Base-by-base conservation (phyloP, 2,113 vertebrate species). In the Apodemus speciosus region DNA sequence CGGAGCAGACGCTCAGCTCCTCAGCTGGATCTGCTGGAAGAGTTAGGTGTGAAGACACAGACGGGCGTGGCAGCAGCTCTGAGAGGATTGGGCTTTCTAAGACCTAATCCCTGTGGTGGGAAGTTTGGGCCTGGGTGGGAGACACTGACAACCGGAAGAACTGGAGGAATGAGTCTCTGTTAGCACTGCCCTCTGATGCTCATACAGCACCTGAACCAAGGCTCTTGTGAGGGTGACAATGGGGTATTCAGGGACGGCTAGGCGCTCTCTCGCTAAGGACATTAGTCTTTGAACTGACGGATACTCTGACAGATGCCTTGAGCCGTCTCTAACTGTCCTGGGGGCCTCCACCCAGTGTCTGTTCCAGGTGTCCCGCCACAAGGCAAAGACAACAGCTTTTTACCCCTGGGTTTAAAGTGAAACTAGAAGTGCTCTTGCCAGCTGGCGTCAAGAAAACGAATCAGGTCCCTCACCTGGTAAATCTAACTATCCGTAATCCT, bases 271-370 rank as follows among this genome's bases (percentile, higher is more conserved):
- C 27, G 0, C 84, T 72, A 10, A 0, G 3, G 1, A 6, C 27
- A 0, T 46, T 80, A 56, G 53, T 14, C 20, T 85, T 76, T 0
- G 1, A 68, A 16, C 30, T 7, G 1, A 6, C 3, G 27, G 66
- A 20, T 51, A 5, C 60, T n/a, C 49, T 30, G 75, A 58, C 30
- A 85, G 20, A 64, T 25, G 13, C 20, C 43, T n/a, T 9, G 83
- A 68, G 18, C 43, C 30, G 0, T 15, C 51, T 35, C 38, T 27
- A 40, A 40, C 4, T n/a, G 75, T 13, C 73, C 71, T 27, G 2
- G 43, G 64, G 6, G 58, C 5, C 58, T 15, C 71, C 62, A 38
- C 46, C 10, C 7, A 80, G 76, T 21, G 86, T 18, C n/a, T 43
- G 6, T 15, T 58, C 32, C 43, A 16, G 66, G 18, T 11, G 6